Base-by-base conservation (phyloP, 2,888 invertebrate species). In the Panopea generosa region DNA sequence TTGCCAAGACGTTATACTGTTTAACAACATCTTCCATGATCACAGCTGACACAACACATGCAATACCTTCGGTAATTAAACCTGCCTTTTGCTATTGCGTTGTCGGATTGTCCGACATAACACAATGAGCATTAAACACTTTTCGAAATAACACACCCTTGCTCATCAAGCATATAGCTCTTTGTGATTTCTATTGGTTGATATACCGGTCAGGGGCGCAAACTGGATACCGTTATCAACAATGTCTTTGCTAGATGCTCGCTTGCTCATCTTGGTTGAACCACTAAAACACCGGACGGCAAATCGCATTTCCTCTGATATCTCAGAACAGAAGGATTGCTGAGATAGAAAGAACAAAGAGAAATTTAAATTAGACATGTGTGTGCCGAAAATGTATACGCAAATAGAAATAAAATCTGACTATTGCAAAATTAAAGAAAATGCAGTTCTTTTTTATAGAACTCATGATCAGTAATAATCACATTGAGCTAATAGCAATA, bases 291-390 rank as follows among this genome's bases (percentile, higher is more conserved):
- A 98, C 57, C 96, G 95, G 92, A 98, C 95, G 0, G 98, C 98
- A 90, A 98, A 98, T 33, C 97, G 94, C 73, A 98, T 93, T 93
- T 98, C 98, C 93, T 98, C 96, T 0, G 95, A 97, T 97, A 98
- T 97, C 94, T 98, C 98, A 49, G 97, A 96, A 93, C 98, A 98
- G 61, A 98, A 93, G 0, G 97, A 97, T 94, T 97, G 96, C 92
- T 95, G 92, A 38, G 91, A 83, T 40, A 61, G 61, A 55, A 52
- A 72, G 56, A 24, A 16, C n/a, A n/a, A n/a, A n/a, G n/a, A n/a
- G n/a, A n/a, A n/a, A n/a, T n/a, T n/a, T n/a, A n/a, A n/a, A n/a
- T 40, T 40, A 11, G 40, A 40, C 40, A 40, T 40, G 14, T 14
- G 14, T 40, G 7, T 40, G 40, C 40, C n/a, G n/a, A n/a, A n/a